A percentile compares a stretch with the other conserved stretches of the same genome.
These are phyloP conservation scores for Atrina japonica DNA, from an alignment of 2,888 invertebrate species.

Conservation along the genomic window DNA sequence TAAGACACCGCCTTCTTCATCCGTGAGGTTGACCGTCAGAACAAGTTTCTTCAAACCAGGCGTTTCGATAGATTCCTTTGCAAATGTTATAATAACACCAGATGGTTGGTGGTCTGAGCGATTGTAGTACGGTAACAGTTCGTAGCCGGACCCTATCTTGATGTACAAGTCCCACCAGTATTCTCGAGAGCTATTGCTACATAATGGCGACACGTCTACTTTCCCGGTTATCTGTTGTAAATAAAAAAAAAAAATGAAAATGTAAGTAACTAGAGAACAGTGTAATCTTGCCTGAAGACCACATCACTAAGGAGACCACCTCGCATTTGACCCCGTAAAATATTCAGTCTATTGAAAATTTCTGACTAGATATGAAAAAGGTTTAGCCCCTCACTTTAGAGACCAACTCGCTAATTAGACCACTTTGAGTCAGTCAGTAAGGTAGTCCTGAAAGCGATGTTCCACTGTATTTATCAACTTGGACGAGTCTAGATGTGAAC, in stretches of 20 bases:
- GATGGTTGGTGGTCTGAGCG: slow-evolving; percentile 34
- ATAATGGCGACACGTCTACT: slow-evolving; percentile 24
- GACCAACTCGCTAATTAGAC: no score
- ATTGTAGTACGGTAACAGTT: slow-evolving; percentile 24
- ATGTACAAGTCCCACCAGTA: slow-evolving; percentile 40
- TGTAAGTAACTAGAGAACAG: no score
- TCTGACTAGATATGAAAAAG: no score
- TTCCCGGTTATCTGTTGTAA: slow-evolving; percentile 38
- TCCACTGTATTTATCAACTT: no score
- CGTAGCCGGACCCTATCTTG: neutral
- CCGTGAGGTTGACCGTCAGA: slow-evolving; percentile 36
- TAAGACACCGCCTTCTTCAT: slow-evolving; percentile 26
- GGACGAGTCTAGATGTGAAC: no score
- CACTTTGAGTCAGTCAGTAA: no score
- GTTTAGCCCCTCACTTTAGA: no score
- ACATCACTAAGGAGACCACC: no score
- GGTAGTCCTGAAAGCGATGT: no score
- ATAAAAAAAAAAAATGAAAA: neutral
- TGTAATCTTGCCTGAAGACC: no score
- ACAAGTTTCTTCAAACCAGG: slow-evolving; percentile 24
- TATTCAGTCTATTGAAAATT: no score
- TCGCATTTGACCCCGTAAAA: no score
- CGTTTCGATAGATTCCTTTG: slow-evolving; percentile 33
- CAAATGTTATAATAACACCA: slow-evolving; percentile 31
- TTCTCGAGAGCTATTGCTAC: slow-evolving; percentile 36